Base-by-base conservation (phyloP, 2,113 vertebrate species). In the Phalacrocorax pelagicus region DNA sequence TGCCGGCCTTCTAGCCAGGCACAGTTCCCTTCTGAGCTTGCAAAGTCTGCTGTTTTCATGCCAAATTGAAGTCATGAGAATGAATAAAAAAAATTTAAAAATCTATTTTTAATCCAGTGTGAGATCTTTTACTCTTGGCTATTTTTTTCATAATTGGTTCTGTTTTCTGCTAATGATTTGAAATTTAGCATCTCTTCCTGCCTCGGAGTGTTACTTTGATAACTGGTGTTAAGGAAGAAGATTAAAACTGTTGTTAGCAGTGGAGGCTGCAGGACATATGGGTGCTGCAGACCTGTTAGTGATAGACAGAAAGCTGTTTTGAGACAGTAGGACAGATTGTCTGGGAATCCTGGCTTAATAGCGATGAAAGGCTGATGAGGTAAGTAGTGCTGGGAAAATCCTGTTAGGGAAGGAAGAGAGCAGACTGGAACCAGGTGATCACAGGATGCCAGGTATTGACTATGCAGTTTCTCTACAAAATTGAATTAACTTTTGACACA, bases 311-410 rank as follows among this genome's bases (percentile, higher is more conserved):
- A 93, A 73, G 67, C 84, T 95, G 86, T 94, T 96, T 75, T 82
- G 91, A 90, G 81, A 91, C 93, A 94, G 62, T 13, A 10, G 91
- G 81, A 88, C 78, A 92, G 94, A 96, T 94, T 92, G 92, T 93
- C 89, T 86, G 87, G 92, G 90, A 90, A 90, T 90, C 90, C 73
- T 93, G 88, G 65, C 70, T 96, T 80, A 80, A 63, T 12, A 83
- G 82, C 88, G 93, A 29, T 85, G 75, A 88, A 92, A 86, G 62
- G 79, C 72, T 77, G 81, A 77, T 44, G 85, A 95, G 90, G 93
- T 88, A 94, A 94, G 63, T 34, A 90, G 52, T 59, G 58, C 57
- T 94, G 61, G 92, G 95, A 84, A 94, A 94, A 96, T 90, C 93
- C 90, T 97, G 69, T 88, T 91, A 88, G 88, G 74, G 46, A 61